Percentiles rank a stretch among this genome's conserved stretches.
These are phyloP conservation scores for Gonioctena quinquepunctata DNA, from an alignment of 1,140 invertebrate species.

Conservation along the genomic window DNA sequence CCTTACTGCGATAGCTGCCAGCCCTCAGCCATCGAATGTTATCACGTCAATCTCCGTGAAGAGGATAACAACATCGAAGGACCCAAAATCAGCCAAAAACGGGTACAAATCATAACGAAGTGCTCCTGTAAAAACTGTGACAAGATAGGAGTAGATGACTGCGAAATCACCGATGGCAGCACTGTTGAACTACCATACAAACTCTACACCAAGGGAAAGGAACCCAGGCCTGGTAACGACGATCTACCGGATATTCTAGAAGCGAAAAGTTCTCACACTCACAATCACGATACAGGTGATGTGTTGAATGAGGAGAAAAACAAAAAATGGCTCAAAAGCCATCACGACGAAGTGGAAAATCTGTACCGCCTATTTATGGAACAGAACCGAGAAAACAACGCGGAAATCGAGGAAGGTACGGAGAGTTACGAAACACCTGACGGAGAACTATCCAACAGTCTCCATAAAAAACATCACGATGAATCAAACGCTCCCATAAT, in stretches of 20 bases:
- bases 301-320: conserved; percentile 24
- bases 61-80: conserved; percentile 60
- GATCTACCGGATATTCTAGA: conserved; percentile 13
- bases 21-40: conserved; percentile 65
- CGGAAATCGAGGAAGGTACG: conserved; percentile 39
- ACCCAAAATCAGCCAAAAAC: conserved; percentile 62
- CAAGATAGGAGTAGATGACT: conserved; percentile 41
- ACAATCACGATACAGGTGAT: conserved; percentile 12
- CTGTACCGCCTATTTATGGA: neutral
- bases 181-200: conserved; percentile 45
- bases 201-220: conserved; percentile 36
- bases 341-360: conserved; percentile 19
- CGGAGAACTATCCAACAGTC: neutral
- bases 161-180: conserved; percentile 41
- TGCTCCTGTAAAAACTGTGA: conserved; percentile 66
- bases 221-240: neutral
- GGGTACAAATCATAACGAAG: conserved; percentile 67
- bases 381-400: conserved; percentile 36
- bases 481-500: neutral
- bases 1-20: conserved; percentile 74
- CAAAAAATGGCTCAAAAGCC: conserved; percentile 29
- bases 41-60: conserved; percentile 65
- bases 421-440: conserved; percentile 16
- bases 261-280: neutral
- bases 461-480: neutral